Conservation (phyloP, 2,888 invertebrate species). For the Clitarchus hookeri region DNA sequence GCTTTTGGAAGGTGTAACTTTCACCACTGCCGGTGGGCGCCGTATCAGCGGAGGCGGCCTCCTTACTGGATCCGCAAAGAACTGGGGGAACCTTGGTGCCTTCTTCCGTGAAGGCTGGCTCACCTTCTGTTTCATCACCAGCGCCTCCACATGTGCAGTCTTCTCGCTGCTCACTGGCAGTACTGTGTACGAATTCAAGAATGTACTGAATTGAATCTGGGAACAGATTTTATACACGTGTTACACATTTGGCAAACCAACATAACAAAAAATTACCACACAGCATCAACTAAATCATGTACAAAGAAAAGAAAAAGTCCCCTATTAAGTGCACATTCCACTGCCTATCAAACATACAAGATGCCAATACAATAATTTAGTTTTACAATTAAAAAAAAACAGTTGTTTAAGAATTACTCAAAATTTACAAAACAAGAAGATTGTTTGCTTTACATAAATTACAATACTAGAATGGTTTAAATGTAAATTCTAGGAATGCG, state of each 20-base stretch:
- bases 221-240: background rate
- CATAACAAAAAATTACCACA: background rate
- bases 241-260: background rate
- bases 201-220: background rate
- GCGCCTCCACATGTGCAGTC: background rate
- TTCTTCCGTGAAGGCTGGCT: background rate
- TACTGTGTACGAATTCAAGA: background rate
- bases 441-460: too few species aligned
- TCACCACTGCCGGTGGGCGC: background rate
- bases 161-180: background rate
- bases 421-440: too few species aligned
- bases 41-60: background rate
- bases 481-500: too few species aligned
- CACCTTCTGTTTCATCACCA: slow-evolving; percentile 14
- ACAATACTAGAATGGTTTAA: too few species aligned
- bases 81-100: background rate
- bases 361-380: too few species aligned
- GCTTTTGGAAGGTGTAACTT: background rate
- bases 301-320: background rate
- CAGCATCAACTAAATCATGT: background rate
- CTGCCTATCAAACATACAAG: too few species aligned
- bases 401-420: too few species aligned
- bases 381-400: too few species aligned
- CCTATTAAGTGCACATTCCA: too few species aligned
- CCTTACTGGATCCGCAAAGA: background rate